These are phyloP conservation scores for Rhagologus leucostigma DNA, from an alignment of 2,113 vertebrate genomes.

Conservation along the genomic window DNA sequence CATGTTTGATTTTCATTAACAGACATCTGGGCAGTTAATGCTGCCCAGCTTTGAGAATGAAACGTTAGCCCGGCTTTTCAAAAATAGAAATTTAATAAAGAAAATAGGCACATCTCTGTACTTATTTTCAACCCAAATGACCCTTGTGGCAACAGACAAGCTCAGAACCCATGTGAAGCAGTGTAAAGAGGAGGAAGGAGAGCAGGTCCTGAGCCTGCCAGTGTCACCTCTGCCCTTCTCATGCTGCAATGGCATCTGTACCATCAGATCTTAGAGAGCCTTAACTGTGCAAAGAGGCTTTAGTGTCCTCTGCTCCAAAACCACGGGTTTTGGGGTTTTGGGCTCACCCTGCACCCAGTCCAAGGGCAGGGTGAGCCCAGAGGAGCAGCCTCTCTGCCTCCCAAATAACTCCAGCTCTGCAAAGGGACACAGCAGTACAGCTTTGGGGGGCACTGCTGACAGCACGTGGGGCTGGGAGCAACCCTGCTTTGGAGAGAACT, in stretches of 20 bases:
- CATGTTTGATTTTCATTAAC: not conserved
- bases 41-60: not conserved
- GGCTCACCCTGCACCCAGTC: not conserved
- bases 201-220: not conserved
- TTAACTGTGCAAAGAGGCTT: not conserved
- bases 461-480: rapidly evolving
- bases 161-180: not conserved
- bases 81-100: not conserved
- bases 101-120: not conserved
- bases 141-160: not conserved
- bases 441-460: not conserved
- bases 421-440: not conserved
- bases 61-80: not conserved
- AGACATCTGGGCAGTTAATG: not conserved
- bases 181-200: not conserved
- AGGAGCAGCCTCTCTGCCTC: not conserved
- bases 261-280: not conserved
- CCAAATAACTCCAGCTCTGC: not conserved
- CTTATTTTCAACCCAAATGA: not conserved
- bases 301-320: not conserved
- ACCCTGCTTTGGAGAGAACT: not conserved
- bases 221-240: not conserved
- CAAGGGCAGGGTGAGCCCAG: not conserved
- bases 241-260: not conserved
- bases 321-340: not conserved